phyloP scores from a whole-genome alignment of 2,113 vertebrate genomes.

The Otis tarda region DNA sequence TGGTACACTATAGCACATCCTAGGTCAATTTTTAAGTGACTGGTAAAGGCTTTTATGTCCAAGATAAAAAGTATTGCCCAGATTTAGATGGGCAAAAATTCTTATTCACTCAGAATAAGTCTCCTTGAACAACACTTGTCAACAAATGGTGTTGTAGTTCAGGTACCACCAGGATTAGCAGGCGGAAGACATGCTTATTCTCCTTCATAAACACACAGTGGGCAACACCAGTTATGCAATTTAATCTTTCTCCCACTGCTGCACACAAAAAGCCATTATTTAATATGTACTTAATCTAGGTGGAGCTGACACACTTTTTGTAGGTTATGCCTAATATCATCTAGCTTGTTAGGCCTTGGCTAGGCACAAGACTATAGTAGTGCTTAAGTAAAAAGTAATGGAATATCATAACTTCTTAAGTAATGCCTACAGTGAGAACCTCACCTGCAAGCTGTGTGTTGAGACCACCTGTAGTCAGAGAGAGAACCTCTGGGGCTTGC shows the following conservation, averaged over 20 bases:
- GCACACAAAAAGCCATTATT: neutral
- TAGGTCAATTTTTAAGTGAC: neutral
- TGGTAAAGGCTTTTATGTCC: neutral
- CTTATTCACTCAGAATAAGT: neutral
- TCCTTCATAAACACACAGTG: neutral
- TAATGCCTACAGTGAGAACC: neutral
- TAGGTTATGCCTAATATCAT: neutral
- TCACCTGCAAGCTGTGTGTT: neutral
- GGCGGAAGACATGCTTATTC: neutral
- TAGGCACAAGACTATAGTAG: neutral
- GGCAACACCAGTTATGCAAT: accelerated
- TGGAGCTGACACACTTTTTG: neutral
- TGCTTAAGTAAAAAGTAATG: neutral
- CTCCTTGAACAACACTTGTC: neutral
- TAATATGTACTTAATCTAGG: neutral
- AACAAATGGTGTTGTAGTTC: neutral
- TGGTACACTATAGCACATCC: neutral
- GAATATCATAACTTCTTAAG: neutral
- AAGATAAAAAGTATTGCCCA: neutral
- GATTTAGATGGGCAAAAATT: neutral
- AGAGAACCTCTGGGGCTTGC: accelerated
- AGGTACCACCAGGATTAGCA: neutral
- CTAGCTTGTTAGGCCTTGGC: neutral
- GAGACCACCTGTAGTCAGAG: neutral
- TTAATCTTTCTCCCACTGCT: neutral